Conservation (phyloP, 37 sponge, comb jelly and placozoan genomes). For the Ianthella basta region DNA sequence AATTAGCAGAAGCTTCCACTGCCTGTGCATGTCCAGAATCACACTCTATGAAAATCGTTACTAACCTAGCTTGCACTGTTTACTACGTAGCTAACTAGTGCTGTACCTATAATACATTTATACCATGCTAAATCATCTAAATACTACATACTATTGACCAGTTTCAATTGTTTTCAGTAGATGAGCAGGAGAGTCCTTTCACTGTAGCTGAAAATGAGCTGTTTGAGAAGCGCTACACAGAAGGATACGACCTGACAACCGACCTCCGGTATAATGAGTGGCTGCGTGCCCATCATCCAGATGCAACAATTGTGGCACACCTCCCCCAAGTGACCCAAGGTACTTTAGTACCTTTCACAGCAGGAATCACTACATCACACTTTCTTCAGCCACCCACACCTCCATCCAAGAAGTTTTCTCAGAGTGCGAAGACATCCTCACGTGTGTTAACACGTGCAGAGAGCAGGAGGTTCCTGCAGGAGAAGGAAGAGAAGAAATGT, state of each 20-base stretch:
- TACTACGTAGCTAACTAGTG: too few species aligned
- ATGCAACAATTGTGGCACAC: background rate
- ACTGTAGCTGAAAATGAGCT: slow-evolving; percentile 5
- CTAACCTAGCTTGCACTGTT: too few species aligned
- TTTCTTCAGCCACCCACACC: slow-evolving; percentile 1
- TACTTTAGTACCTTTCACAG: background rate
- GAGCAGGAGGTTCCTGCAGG: background rate
- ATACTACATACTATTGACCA: too few species aligned
- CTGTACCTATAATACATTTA: slow-evolving; percentile 9
- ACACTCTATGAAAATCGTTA: too few species aligned
- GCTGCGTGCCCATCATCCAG: background rate
- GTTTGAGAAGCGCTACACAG: background rate
- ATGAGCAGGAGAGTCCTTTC: slow-evolving; percentile 20
- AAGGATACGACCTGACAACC: too few species aligned
- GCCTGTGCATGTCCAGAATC: too few species aligned
- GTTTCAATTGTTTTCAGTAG: background rate
- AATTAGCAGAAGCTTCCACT: too few species aligned
- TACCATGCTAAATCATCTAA: background rate
- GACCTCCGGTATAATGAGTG: background rate
- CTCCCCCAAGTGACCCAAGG: slow-evolving; percentile 1
- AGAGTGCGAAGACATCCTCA: slow-evolving; percentile 1
- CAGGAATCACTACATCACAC: background rate
- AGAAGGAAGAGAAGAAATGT: background rate
- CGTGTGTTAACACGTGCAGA: slow-evolving; percentile 4
- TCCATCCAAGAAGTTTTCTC: slow-evolving; percentile 12